Base-by-base conservation (phyloP, 2,888 invertebrate genomes). In the Catocala fraxini region DNA sequence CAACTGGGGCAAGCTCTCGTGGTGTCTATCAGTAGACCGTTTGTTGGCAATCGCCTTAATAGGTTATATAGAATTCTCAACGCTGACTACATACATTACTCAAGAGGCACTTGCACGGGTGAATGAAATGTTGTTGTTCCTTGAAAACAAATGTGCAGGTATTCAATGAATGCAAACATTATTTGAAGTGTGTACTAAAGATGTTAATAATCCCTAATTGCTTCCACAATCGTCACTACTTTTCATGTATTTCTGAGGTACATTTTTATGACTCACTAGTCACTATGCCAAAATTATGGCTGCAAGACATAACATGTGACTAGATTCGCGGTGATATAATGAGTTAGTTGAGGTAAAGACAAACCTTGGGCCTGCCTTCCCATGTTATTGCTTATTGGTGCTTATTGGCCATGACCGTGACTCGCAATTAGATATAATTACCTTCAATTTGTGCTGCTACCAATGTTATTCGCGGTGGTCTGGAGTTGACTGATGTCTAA, bases 371-470 rank as follows among this genome's bases (percentile, higher is more conserved):
- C 77, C 74, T 76, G 87, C 87, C 90, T 93, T 91, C 88, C 82
- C 88, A 89, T 89, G 87, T 87, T 86, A 86, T 87, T 89, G 91
- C 91, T 91, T 93, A 92, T 92, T 91, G 91, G 89, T 93, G 92
- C 91, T 93, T 92, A 93, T 94, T 94, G 92, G 89, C 94, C 94
- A 92, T 94, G 94, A 92, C 94, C 94, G 82, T 94, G 92, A 83
- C 86, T 89, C 70, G 83, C 92, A 91, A 92, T 94, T 94, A 94
- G 90, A 86, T 87, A 85, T 92, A 92, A 94, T 94, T 94, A 93
- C 88, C 89, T 90, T 88, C 90, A 93, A 93, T 94, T 93, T 92
- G 91, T 89, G 81, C 85, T 86, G 84, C 87, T 86, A 84, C 87
- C 84, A 87, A 89, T 91, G 91, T 86, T 91, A 88, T 91, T 89